Conservation (phyloP, 2,888 invertebrate species). For the Drosophila prolongata region DNA sequence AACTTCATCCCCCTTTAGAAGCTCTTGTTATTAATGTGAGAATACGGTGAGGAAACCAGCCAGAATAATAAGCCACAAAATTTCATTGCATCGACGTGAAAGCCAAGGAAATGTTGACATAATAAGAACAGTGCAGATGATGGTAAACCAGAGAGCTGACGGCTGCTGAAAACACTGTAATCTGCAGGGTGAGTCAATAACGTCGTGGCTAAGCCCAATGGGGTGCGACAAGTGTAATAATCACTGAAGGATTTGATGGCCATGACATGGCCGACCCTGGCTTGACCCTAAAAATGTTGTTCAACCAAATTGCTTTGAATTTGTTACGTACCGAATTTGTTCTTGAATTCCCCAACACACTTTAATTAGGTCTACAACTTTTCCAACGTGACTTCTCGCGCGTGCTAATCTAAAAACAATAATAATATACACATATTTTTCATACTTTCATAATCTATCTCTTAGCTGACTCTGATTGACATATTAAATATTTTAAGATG, state of each 20-base stretch:
- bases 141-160: background rate
- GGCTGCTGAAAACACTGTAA: background rate
- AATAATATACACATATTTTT: too few relatives aligned
- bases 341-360: too few relatives aligned
- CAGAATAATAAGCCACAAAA: constrained; percentile 1
- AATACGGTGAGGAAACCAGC: background rate
- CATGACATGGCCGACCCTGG: background rate
- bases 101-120: background rate
- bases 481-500: too few relatives aligned
- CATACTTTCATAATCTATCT: too few relatives aligned
- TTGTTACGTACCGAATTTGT: too few relatives aligned
- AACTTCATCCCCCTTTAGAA: constrained; percentile 4
- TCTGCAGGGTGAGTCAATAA: background rate
- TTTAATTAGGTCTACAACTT: too few relatives aligned
- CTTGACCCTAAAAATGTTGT: background rate
- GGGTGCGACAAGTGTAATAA: constrained; percentile 26
- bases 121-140: constrained; percentile 2
- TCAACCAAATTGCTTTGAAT: background rate
- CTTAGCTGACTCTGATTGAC: too few relatives aligned
- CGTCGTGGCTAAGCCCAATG: constrained; percentile 1
- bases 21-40: background rate
- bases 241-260: constrained; percentile 1
- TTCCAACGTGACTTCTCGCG: too few relatives aligned
- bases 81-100: constrained; percentile 3
- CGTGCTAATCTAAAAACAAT: too few relatives aligned